A percentile compares a stretch with the other conserved stretches of the same genome.
These are phyloP conservation scores for Sibirionetta formosa DNA, from an alignment of 2,797 vertebrate genomes.

Conservation along the genomic window DNA sequence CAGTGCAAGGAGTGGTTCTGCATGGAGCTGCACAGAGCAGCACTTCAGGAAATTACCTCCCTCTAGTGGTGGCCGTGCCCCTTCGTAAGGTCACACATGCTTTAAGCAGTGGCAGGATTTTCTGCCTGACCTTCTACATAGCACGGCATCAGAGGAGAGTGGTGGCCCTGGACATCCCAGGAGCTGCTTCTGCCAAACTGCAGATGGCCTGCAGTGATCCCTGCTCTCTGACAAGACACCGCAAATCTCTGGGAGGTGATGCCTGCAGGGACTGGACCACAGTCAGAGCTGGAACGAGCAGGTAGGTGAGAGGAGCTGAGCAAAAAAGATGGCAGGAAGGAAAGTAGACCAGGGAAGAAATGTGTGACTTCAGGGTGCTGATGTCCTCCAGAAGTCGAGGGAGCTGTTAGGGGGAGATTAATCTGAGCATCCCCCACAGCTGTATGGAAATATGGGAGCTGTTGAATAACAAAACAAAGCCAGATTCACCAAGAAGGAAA, in stretches of 20 bases:
- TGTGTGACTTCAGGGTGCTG: neutral
- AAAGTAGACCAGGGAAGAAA: neutral
- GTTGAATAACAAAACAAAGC: neutral
- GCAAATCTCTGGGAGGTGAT: neutral
- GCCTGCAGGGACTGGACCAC: neutral
- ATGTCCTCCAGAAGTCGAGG: neutral
- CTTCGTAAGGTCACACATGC: neutral
- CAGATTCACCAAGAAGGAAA: neutral
- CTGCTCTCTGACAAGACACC: neutral
- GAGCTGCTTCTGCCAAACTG: neutral
- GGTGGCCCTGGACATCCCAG: neutral
- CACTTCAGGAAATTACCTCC: neutral
- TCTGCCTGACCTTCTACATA: neutral
- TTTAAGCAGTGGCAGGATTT: rapidly evolving
- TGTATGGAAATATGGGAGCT: neutral
- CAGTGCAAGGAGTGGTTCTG: neutral
- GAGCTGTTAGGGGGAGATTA: neutral
- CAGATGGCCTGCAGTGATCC: neutral
- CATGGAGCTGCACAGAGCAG: rapidly evolving
- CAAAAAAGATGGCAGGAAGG: neutral
- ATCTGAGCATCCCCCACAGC: neutral
- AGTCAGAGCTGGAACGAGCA: neutral
- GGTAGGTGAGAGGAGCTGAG: neutral
- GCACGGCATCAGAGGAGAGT: neutral
- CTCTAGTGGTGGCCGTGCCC: neutral